These are phyloP conservation scores for Lophius piscatorius DNA, from an alignment of 2,113 vertebrate genomes.

Conservation along the genomic window DNA sequence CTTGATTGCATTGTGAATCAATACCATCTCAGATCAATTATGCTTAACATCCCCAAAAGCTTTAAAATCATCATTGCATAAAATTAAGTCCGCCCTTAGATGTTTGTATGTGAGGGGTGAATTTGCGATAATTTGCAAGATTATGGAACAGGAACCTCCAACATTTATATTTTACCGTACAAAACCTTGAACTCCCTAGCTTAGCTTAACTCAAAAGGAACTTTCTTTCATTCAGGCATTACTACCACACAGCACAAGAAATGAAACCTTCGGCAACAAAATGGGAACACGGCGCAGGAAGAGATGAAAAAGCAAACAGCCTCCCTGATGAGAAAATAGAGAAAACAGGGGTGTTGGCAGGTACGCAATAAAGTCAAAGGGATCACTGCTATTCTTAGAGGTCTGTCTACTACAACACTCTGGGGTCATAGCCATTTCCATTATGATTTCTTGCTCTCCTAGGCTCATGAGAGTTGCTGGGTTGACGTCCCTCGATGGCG, in stretches of 20 bases:
- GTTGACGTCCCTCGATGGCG: slow-evolving; percentile 20
- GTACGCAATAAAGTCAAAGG: slow-evolving; percentile 51
- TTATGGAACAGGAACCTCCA: background rate
- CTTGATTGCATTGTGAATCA: slow-evolving; percentile 2
- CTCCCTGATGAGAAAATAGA: slow-evolving; percentile 9
- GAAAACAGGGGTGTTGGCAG: slow-evolving; percentile 48
- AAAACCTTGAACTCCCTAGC: background rate
- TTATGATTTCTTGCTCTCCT: slow-evolving; percentile 40
- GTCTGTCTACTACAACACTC: slow-evolving; percentile 51
- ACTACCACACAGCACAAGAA: background rate
- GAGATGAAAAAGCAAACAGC: slow-evolving; percentile 1
- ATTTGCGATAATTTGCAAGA: background rate
- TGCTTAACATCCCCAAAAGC: background rate
- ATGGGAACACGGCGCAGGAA: background rate
- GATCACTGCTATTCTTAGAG: slow-evolving; percentile 47
- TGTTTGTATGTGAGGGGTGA: background rate
- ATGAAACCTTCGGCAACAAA: slow-evolving; percentile 2
- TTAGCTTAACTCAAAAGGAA: too few relatives aligned
- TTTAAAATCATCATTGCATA: background rate
- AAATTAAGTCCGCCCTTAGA: background rate
- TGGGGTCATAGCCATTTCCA: slow-evolving; percentile 51
- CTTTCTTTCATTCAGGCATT: too few relatives aligned
- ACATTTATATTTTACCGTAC: background rate
- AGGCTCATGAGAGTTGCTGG: slow-evolving; percentile 20
- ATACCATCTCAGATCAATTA: background rate